Conservation (phyloP, 2,888 invertebrate species). For the Geotrupes spiniger region DNA sequence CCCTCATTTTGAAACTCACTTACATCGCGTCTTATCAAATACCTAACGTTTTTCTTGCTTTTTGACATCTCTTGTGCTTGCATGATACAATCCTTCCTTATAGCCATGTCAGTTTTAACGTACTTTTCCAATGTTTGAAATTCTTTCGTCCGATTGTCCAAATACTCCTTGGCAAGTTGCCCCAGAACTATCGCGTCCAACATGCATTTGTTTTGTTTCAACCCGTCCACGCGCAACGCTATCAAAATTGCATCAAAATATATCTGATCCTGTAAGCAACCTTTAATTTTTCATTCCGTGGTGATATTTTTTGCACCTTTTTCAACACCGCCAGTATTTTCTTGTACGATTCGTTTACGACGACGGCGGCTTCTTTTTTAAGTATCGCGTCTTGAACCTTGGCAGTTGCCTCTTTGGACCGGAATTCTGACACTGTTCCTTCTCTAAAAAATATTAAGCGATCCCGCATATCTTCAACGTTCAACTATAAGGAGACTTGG, state of each 20-base stretch:
- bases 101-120: conserved; percentile 63
- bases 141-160: conserved; percentile 61
- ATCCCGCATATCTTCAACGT: conserved; percentile 55
- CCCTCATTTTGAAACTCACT: no score
- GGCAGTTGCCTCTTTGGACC: conserved; percentile 57
- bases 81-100: conserved; percentile 57
- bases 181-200: conserved; percentile 64
- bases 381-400: conserved; percentile 62
- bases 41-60: conserved; percentile 47
- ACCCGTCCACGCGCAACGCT: conserved; percentile 58
- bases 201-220: conserved; percentile 61
- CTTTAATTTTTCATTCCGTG: no score
- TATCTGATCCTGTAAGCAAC: conserved; percentile 55
- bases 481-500: conserved; percentile 47
- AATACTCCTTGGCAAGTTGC: conserved; percentile 64
- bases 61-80: conserved; percentile 49
- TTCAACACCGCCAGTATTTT: conserved; percentile 61
- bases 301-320: no score
- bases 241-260: conserved; percentile 63
- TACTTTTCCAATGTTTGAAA: conserved; percentile 58
- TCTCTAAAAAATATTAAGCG: conserved; percentile 53
- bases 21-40: conserved; percentile 51
- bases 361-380: conserved; percentile 63
- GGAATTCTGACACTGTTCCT: conserved; percentile 49
- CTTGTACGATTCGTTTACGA: conserved; percentile 61